These are phyloP conservation scores for Thera britannica DNA, from an alignment of 2,888 invertebrate genomes.

Conservation along the genomic window DNA sequence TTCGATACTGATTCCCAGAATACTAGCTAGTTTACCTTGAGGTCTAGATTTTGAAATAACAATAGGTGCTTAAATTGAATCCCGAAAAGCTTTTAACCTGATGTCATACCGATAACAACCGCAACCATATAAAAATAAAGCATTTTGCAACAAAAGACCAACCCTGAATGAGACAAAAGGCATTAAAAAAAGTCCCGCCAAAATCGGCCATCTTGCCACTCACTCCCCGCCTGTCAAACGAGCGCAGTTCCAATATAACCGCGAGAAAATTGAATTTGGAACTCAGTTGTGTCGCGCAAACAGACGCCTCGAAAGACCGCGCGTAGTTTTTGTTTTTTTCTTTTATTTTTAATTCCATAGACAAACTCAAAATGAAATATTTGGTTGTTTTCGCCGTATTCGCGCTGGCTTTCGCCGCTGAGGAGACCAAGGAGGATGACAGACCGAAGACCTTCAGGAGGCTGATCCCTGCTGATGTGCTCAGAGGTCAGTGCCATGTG, in stretches of 20 bases:
- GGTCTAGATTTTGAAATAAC: conserved; percentile 22
- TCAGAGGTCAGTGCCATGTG: conserved; percentile 89
- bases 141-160: conserved; percentile 63
- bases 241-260: conserved; percentile 61
- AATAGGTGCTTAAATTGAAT: conserved; percentile 21
- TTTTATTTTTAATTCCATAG: conserved; percentile 51
- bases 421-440: conserved; percentile 83
- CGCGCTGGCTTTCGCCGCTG: conserved; percentile 83
- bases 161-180: conserved; percentile 54
- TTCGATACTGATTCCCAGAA: conserved; percentile 23
- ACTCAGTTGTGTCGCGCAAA: conserved; percentile 73
- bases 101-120: conserved; percentile 41
- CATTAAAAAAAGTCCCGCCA: conserved; percentile 43
- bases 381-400: conserved; percentile 80
- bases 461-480: conserved; percentile 94
- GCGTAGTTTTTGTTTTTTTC: conserved; percentile 58
- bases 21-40: conserved; percentile 22
- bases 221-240: conserved; percentile 66
- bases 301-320: conserved; percentile 48
- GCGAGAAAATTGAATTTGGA: conserved; percentile 54
- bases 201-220: conserved; percentile 58
- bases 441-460: conserved; percentile 91
- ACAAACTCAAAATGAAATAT: conserved; percentile 82
- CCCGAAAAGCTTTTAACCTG: conserved; percentile 24
- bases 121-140: conserved; percentile 48